Conservation (phyloP, 2,113 vertebrate genomes). For the Peromyscus maniculatus region DNA sequence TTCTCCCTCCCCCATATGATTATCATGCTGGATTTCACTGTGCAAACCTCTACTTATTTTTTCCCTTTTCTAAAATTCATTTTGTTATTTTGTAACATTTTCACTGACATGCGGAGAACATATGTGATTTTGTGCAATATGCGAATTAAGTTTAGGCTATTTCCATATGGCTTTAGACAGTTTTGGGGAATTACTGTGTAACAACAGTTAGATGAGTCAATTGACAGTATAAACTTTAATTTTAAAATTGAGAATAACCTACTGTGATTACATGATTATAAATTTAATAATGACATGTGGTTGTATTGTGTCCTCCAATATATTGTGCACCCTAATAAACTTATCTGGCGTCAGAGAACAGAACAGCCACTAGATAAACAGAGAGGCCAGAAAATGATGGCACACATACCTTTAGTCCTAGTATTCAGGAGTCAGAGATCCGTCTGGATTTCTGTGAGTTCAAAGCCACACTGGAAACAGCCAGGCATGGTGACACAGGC, state of each 20-base stretch:
- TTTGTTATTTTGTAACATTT: not conserved
- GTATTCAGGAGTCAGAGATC: no score
- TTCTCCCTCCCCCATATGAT: not conserved
- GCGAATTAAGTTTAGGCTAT: not conserved
- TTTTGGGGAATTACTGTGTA: not conserved
- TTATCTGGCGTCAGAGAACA: no score
- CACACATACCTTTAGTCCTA: no score
- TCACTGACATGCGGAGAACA: not conserved
- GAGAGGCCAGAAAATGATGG: no score
- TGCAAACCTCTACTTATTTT: not conserved
- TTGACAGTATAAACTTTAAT: not conserved
- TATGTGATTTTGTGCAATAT: not conserved
- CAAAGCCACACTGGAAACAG: no score
- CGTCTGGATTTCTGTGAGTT: no score
- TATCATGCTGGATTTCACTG: not conserved
- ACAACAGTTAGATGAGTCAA: constrained; percentile 40
- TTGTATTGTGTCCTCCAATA: no score
- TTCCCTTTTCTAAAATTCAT: not conserved
- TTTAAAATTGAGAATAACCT: not conserved
- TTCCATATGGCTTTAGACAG: not conserved
- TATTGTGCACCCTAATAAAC: no score
- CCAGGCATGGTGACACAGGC: no score
- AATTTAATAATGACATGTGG: not conserved
- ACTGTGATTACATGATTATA: not conserved
- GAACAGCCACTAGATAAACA: no score